Base-by-base conservation (phyloP, 2,113 vertebrate species). In the Ahaetulla prasina region DNA sequence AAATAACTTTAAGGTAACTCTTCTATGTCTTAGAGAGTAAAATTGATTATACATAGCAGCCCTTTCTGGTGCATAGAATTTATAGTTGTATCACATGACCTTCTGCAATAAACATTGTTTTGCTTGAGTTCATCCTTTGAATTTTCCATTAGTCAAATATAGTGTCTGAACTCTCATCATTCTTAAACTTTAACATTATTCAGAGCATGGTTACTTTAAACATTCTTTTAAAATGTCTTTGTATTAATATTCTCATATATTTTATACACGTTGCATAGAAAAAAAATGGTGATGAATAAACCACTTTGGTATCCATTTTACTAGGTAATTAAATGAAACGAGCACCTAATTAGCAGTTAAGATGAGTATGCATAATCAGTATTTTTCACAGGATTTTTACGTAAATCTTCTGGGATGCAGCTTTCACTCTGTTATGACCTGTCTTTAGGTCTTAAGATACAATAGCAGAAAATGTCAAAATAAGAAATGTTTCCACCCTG, bases 381-480 rank as follows among this genome's bases (percentile, higher is more conserved):
- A 68, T 60, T 85, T 27, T 88, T 89, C 39, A 68, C 88, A 53
- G 35, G 53, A 16, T 60, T 89, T 85, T 92, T 39, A 63, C 60
- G 85, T 47, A 89, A 85, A 85, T 10, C 88, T 85, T 85, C 47
- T 84, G 35, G 86, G 50, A 30, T 55, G 49, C 9, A 53, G 47
- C 20, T 74, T 92, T n/a, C 60, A 92, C 39, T 92, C 7, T 92
- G 91, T 80, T 84, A 27, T 80, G 49, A 92, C 63, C 87, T 92
- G 87, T 52, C 87, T 43, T 84, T 45, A 55, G 27, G 39, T 39
- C 35, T 74, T 60, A 74, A 74, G 86, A 80, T 27, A 53, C n/a
- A 88, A 88, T 68, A 88, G 35, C 35, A 88, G 25, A 63, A 63
- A 91, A 50, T 12, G 43, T 87, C 55, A 55, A 68, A 89, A 92